Conservation (phyloP, 2,113 vertebrate genomes). For the Silurus meridionalis region DNA sequence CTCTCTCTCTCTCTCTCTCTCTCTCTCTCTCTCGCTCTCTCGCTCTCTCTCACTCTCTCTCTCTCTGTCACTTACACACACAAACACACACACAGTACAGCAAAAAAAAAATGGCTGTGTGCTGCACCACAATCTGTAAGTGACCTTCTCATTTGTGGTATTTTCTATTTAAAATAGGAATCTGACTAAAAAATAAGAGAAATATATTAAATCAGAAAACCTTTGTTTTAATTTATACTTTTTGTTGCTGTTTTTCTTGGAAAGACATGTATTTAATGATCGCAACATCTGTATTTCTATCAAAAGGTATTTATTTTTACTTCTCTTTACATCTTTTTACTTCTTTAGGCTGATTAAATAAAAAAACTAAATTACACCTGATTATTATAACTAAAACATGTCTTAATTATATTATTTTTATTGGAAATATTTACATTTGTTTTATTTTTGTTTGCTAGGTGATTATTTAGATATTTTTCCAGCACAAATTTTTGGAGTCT, state of each 20-base stretch:
- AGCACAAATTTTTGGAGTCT: background rate
- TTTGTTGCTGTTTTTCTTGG: background rate
- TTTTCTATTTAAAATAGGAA: background rate
- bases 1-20: too few relatives aligned
- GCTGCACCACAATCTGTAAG: background rate
- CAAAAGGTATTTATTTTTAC: background rate
- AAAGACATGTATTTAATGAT: conserved; percentile 7
- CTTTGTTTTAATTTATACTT: background rate
- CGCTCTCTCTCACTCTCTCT: too few relatives aligned
- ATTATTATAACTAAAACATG: background rate
- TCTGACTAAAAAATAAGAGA: background rate
- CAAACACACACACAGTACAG: background rate
- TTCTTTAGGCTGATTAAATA: background rate
- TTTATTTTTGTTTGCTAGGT: background rate
- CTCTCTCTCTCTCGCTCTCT: too few relatives aligned
- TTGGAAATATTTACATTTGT: too few relatives aligned
- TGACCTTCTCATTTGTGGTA: background rate
- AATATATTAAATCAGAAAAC: background rate
- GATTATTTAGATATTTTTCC: background rate
- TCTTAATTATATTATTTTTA: too few relatives aligned
- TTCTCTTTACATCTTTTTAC: too few relatives aligned
- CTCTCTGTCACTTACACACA: too few relatives aligned
- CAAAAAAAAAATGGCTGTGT: background rate
- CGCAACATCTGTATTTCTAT: background rate
- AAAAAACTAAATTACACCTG: background rate